Evolutionary conservation across 2,888 invertebrate genomes (phyloP).

Genomic region (Tenthredo distinguenda): DNA sequence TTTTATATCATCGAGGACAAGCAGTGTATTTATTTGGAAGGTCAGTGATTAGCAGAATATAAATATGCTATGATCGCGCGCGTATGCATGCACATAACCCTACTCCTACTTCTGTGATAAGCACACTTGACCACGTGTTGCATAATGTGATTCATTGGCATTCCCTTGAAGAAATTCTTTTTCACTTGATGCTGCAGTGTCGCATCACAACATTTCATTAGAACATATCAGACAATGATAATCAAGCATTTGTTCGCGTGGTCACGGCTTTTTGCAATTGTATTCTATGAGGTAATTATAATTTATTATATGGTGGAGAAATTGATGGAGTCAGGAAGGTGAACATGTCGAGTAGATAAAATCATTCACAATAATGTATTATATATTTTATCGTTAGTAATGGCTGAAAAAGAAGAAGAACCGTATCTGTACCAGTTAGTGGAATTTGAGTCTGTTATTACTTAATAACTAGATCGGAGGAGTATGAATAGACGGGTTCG

Average conservation of each 20-base stretch:
- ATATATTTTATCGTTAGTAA: neutral
- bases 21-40: neutral
- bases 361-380: neutral
- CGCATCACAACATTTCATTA: neutral
- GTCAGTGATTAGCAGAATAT: neutral
- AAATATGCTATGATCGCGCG: neutral
- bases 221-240: too few species aligned
- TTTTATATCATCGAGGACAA: neutral
- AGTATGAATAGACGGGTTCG: neutral
- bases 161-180: neutral
- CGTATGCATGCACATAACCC: neutral
- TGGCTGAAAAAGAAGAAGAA: neutral
- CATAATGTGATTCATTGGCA: neutral
- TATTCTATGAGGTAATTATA: neutral
- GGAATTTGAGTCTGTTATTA: neutral
- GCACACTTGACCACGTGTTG: neutral
- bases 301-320: neutral
- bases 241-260: neutral
- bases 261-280: neutral
- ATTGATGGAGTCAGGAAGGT: neutral
- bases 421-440: neutral
- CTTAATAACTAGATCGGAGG: neutral
- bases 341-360: neutral
- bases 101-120: neutral
- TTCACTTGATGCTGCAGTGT: neutral